Evolutionary conservation across 2,113 vertebrate species (phyloP).

Genomic region (Cricetomys ansorgei): DNA sequence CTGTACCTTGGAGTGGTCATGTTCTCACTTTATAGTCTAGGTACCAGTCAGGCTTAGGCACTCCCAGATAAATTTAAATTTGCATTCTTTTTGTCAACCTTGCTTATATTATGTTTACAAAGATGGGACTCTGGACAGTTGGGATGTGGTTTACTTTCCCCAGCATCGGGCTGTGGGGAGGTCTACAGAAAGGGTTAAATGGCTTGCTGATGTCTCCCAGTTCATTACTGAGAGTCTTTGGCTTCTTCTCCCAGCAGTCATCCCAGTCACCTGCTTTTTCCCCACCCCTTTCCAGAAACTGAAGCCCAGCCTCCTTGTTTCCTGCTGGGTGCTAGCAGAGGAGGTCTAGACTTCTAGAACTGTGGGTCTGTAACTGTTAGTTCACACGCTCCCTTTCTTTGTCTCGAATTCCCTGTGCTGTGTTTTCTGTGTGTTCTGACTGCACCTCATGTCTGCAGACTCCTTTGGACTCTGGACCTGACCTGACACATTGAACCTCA

Average conservation of each 20-base stretch:
- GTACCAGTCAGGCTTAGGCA: neutral
- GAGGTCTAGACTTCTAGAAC: neutral
- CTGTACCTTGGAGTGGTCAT: accelerated
- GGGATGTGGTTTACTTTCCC: neutral
- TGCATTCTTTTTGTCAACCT: neutral
- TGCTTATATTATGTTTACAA: neutral
- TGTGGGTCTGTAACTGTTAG: neutral
- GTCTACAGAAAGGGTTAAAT: neutral
- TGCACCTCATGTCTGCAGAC: neutral
- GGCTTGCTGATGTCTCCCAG: neutral
- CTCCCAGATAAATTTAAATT: neutral
- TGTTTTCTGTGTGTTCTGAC: neutral
- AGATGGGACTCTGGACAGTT: neutral
- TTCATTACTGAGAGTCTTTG: conserved; percentile 18
- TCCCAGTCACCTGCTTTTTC: neutral
- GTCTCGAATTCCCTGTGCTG: neutral
- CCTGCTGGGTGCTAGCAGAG: neutral
- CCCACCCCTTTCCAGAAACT: neutral
- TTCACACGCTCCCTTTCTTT: neutral
- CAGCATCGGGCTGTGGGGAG: neutral
- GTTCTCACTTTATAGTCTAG: neutral
- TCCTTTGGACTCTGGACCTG: neutral
- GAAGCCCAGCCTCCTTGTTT: neutral
- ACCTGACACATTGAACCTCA: neutral
- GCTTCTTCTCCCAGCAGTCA: neutral